Percentiles rank a stretch among this genome's conserved stretches.
These are phyloP conservation scores for Sweltsa coloradensis DNA, from an alignment of 1,140 invertebrate genomes.

Conservation along the genomic window DNA sequence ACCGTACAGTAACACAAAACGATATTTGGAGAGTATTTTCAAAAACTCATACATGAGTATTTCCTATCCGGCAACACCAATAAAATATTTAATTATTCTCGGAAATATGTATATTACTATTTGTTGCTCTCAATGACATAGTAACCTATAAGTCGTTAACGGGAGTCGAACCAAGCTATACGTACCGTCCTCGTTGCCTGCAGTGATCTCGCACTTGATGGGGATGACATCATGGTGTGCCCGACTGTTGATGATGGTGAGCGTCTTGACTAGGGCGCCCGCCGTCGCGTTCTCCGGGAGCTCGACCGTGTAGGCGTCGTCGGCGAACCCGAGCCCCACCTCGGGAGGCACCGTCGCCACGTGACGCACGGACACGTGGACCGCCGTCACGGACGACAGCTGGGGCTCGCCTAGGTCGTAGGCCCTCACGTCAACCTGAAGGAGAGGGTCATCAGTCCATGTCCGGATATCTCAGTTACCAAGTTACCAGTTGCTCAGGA, in stretches of 20 bases:
- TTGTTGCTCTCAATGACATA: constrained; percentile 4
- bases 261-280: constrained; percentile 52
- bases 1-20: too few species aligned
- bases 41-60: too few species aligned
- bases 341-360: constrained; percentile 50
- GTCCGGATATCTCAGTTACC: too few species aligned
- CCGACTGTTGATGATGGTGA: constrained; percentile 60
- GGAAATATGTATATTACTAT: too few species aligned
- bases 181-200: constrained; percentile 50
- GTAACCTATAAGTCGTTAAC: constrained; percentile 7
- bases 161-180: too few species aligned
- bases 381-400: constrained; percentile 61
- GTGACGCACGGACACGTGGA: constrained; percentile 72
- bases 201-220: constrained; percentile 55
- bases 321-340: constrained; percentile 67
- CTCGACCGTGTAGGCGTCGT: constrained; percentile 67
- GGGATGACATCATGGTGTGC: constrained; percentile 48
- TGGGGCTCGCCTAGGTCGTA: constrained; percentile 79
- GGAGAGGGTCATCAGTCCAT: too few species aligned
- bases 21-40: too few species aligned
- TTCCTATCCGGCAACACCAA: too few species aligned
- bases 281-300: constrained; percentile 61
- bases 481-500: too few species aligned
- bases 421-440: constrained; percentile 66
- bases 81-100: too few species aligned